A percentile compares a stretch with the other conserved stretches of the same genome.
Evolutionary conservation across 2,113 vertebrate genomes (phyloP).

Genomic region (Siphamia tubifer): DNA sequence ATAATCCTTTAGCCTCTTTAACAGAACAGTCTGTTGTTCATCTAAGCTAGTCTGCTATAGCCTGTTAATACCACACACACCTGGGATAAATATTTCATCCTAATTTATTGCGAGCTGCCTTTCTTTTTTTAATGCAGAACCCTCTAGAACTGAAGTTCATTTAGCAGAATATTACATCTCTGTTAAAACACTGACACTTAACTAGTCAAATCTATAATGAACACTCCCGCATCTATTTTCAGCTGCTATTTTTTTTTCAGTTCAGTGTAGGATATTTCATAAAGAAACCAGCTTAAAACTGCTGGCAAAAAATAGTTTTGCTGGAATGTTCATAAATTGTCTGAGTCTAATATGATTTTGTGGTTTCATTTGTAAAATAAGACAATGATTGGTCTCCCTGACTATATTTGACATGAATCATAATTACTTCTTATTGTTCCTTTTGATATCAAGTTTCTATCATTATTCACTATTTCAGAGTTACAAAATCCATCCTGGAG

Average conservation of each 20-base stretch:
- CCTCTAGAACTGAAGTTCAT: background rate
- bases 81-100: slow-evolving; percentile 34
- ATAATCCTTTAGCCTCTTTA: slow-evolving; percentile 26
- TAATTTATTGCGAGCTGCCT: slow-evolving; percentile 30
- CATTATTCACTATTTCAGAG: no score
- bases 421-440: no score
- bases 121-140: background rate
- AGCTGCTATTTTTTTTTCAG: background rate
- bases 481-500: no score
- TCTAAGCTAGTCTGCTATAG: background rate
- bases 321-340: no score
- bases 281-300: no score
- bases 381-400: no score
- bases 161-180: background rate
- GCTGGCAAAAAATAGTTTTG: no score
- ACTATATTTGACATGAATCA: no score
- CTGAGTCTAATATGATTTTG: no score
- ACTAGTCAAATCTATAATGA: background rate
- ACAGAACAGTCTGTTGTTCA: slow-evolving; percentile 9
- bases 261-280: background rate
- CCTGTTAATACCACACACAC: slow-evolving; percentile 32
- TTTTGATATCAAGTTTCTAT: no score
- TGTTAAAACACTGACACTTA: background rate
- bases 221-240: background rate
- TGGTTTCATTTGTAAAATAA: no score